Percentiles rank a stretch among this genome's conserved stretches.
Evolutionary conservation across 2,797 vertebrate species (phyloP).

Genomic region (Characodon lateralis): DNA sequence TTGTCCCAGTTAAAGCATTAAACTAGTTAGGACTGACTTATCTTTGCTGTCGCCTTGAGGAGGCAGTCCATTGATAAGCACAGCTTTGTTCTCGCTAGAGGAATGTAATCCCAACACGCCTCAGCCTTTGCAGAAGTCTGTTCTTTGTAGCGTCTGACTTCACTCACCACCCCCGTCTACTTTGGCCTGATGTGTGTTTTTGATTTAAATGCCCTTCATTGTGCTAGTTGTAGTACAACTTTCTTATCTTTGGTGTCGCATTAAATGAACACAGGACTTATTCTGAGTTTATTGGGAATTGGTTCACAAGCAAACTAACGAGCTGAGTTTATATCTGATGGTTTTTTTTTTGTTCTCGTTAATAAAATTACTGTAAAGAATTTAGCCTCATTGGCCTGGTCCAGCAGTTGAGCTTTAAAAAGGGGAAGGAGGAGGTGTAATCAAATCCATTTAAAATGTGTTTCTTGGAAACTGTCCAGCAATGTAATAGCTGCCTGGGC

Average conservation of each 20-base stretch:
- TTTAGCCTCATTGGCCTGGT: conserved; percentile 30
- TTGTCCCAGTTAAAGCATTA: conserved; percentile 9
- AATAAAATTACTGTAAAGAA: conserved; percentile 19
- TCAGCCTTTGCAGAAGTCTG: conserved; percentile 58
- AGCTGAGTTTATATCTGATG: neutral
- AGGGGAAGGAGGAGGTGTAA: conserved; percentile 74
- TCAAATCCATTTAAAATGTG: conserved; percentile 82
- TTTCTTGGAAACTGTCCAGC: conserved; percentile 76
- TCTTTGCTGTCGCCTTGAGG: conserved; percentile 50
- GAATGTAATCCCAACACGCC: conserved; percentile 67
- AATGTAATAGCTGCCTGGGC: conserved; percentile 72
- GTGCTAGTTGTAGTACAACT: conserved; percentile 23
- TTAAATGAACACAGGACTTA: neutral
- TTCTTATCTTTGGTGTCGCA: conserved; percentile 3
- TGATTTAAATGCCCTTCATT: conserved; percentile 32
- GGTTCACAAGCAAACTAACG: neutral
- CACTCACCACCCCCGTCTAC: conserved; percentile 40
- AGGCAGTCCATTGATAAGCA: conserved; percentile 59
- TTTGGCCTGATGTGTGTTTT: conserved; percentile 33
- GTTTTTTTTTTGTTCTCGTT: neutral
- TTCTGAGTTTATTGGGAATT: neutral
- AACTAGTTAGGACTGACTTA: conserved; percentile 38
- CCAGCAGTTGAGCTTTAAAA: conserved; percentile 53
- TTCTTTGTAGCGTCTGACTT: conserved; percentile 56
- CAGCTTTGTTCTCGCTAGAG: conserved; percentile 63